Percentiles rank a stretch among this genome's conserved stretches.
Conservation (phyloP, 2,113 vertebrate species). For the Madoqua kirkii region DNA sequence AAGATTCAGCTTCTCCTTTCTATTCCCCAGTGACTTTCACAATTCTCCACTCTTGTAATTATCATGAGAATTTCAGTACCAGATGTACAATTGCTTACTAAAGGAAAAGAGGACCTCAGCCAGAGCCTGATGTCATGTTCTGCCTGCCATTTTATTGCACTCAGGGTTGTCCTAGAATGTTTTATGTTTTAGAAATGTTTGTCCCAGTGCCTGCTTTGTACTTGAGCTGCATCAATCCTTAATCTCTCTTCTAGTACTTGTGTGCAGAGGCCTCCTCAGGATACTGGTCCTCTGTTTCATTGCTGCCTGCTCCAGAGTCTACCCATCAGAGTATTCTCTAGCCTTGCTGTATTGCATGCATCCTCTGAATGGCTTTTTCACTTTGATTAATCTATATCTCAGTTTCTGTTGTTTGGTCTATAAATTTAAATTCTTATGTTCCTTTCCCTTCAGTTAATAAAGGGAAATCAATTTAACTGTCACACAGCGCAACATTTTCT, state of each 20-base stretch:
- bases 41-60: background rate
- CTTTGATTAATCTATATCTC: conserved; percentile 32
- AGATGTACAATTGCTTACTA: background rate
- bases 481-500: background rate
- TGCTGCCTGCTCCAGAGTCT: background rate
- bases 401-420: conserved; percentile 17
- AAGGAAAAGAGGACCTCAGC: background rate
- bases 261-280: accelerated
- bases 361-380: background rate
- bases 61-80: background rate
- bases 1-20: background rate
- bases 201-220: background rate
- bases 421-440: conserved; percentile 33
- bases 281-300: background rate
- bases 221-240: background rate
- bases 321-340: background rate
- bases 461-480: background rate
- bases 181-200: background rate
- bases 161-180: background rate
- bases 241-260: background rate
- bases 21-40: background rate
- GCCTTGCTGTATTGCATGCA: background rate
- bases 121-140: background rate
- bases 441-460: conserved; percentile 29
- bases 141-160: background rate